Evolutionary conservation across 2,113 vertebrate genomes (phyloP), one percentile per base, ranked within the genome.

Genomic region (Carassius carassius): DNA sequence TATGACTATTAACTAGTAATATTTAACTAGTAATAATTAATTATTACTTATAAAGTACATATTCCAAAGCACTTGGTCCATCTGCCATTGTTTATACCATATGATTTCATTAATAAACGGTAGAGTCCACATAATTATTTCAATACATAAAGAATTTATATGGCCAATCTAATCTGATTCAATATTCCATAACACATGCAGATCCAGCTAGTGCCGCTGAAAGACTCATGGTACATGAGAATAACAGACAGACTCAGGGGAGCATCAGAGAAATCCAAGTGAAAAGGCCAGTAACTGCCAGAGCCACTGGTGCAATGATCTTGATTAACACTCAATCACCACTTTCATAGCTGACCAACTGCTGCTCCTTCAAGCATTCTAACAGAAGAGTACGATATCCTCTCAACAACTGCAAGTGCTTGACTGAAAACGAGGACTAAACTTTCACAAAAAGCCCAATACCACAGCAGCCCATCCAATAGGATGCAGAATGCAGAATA

Each of bases 301-400:
- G 81, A 86, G 78, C 86, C 84, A 88, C 89, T 91, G 86, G 67
- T 91, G 80, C 76, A 86, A 75, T 60, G 80, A 78, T 81, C 86
- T 85, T 88, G 84, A 91, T 90, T 89, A 90, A 89, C 41, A 82
- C 58, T 85, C 80, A 85, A 86, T 89, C 85, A 78, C 82, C 63
- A 81, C 79, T 89, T 89, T 89, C 85, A 87, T 84, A 85, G 81
- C 85, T 84, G 82, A 89, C 70, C 80, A 75, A 81, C 78, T 69
- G 19, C 78, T 77, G 84, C 67, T 69, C 78, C 84, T 88, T 86
- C 74, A 54, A 69, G 84, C 78, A 73, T 63, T 54, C 82, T 17
- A 80, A 65, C 65, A 60, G 77, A 70, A 81, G 54, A 86, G 83
- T 49, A 75, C 81, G 49, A 88, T 78, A 81, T 84, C 76, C 70